Base-by-base conservation (phyloP, 2,888 invertebrate genomes). In the Drosophila fungiperda region DNA sequence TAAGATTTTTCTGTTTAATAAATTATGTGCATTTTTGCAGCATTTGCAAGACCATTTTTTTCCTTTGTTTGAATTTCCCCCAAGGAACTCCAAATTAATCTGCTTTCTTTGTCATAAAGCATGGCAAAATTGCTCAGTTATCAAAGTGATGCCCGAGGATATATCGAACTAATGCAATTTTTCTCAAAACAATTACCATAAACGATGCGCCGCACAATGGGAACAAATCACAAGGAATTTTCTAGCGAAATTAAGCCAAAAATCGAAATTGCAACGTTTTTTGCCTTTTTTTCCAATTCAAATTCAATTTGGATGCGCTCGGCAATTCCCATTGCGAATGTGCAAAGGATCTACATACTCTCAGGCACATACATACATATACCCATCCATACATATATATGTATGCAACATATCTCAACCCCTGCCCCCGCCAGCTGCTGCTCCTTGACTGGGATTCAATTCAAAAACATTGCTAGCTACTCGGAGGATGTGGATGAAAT, bases 401-500 rank as follows among this genome's bases (percentile, higher is more conserved):
- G n/a, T n/a, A 3, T 20, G 20, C 20, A 15, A 9, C 45, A 40
- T 40, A 55, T 40, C 23, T 32, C 40, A 20, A n/a, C 26, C 29
- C 50, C 36, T 26, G 26, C n/a, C 20, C 11, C 7, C 29, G 32
- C 11, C 20, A 6, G 15, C 50, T 29, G 2, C 58, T 23, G 17
- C 36, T 38, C 38, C 55, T 38, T 20, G n/a, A 17, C 58, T 59
- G 55, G 58, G 76, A 75, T 76, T 83, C 75, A 70, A 78, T 87
- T 89, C 78, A 74, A 78, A 77, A 79, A 82, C 73, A 80, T 72
- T 85, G 88, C 78, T 71, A 76, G 64, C 60, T 76, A 71, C 68
- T 60, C 57, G 32, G 68, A 52, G 76, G 48, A 84, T 69, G 64
- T 69, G 79, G 54, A 78, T 66, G 87, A 83, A 89, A 89, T 83